Conservation (phyloP, 2,113 vertebrate species). For the Pygoscelis antarcticus region DNA sequence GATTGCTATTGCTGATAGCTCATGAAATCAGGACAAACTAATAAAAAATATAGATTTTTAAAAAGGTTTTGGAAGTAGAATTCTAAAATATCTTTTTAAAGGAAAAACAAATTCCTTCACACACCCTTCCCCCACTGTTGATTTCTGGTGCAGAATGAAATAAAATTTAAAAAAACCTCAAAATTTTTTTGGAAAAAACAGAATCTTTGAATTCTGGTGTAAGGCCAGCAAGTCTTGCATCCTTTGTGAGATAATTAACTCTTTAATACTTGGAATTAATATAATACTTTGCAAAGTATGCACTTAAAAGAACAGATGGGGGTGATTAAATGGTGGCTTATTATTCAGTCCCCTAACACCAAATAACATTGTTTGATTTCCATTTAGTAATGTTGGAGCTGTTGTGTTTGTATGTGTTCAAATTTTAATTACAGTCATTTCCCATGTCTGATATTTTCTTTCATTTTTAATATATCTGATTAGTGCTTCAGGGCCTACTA, state of each 20-base stretch:
- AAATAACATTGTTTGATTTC: constrained; percentile 7
- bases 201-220: background rate
- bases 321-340: constrained; percentile 1
- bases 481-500: background rate
- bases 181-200: background rate
- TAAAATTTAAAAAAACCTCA: background rate
- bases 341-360: background rate
- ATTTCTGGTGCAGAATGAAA: background rate
- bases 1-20: background rate
- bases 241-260: constrained; percentile 5
- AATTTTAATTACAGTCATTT: constrained; percentile 53
- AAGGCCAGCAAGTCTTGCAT: background rate
- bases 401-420: constrained; percentile 4
- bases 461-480: constrained; percentile 46
- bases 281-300: background rate
- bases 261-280: background rate
- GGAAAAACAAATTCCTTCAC: background rate
- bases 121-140: rapidly evolving
- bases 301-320: background rate
- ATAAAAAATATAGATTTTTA: background rate
- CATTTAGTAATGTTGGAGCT: background rate
- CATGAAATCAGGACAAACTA: background rate
- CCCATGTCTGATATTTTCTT: constrained; percentile 49
- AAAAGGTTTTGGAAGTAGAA: background rate
- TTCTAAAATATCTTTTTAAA: background rate